Evolutionary conservation across 2,113 vertebrate species (phyloP).

Genomic region (Ahaetulla prasina): DNA sequence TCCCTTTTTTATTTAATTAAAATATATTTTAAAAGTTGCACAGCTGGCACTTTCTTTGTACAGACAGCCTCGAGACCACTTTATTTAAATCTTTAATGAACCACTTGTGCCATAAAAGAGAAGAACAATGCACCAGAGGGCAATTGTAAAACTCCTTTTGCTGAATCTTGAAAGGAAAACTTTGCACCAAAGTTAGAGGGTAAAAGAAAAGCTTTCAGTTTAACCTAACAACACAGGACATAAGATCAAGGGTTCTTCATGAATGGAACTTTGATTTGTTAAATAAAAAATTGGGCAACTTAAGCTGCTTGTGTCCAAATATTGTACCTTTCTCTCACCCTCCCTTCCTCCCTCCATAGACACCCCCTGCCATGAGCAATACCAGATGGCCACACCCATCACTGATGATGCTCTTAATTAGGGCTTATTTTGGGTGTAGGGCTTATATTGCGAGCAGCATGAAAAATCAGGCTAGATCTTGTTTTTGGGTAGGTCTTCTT

Average conservation of each 20-base stretch:
- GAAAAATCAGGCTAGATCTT: no score
- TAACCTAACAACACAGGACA: neutral
- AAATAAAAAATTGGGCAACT: neutral
- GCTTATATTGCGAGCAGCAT: no score
- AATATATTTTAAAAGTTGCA: conserved; percentile 17
- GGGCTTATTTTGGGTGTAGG: no score
- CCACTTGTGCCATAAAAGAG: conserved; percentile 11
- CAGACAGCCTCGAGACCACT: conserved; percentile 9
- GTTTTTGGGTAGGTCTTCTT: no score
- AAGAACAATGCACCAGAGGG: neutral
- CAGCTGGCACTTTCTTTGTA: conserved; percentile 18
- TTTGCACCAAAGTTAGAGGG: neutral
- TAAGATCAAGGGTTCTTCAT: neutral
- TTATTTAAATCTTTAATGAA: conserved; percentile 8
- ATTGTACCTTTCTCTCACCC: neutral
- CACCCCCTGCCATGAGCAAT: no score
- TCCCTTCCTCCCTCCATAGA: no score
- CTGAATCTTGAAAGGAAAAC: conserved; percentile 25
- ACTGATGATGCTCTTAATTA: no score
- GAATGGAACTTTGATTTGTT: neutral
- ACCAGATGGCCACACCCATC: no score
- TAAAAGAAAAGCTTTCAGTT: neutral
- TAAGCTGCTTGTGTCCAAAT: neutral
- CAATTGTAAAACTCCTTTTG: neutral
- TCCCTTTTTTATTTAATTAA: conserved; percentile 26